Conservation (phyloP, 30 jellyfish, hydroid and myxozoan species). For the Sanderia malayensis region DNA sequence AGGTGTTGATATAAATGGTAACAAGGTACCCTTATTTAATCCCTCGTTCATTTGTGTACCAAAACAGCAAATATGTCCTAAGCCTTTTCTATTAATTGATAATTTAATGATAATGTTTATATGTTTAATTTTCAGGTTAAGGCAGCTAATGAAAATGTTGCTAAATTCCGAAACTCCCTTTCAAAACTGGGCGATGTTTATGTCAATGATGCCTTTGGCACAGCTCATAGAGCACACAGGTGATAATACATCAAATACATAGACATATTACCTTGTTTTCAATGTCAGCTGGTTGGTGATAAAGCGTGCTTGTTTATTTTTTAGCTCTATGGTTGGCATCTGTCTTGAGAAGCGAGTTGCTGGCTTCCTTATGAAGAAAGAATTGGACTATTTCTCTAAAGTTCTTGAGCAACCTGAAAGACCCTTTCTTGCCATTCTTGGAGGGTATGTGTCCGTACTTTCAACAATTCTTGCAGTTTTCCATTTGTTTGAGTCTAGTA, state of each 20-base stretch:
- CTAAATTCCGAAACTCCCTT: conserved; percentile 58
- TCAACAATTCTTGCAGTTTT: background rate
- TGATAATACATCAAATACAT: too few species aligned
- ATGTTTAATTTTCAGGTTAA: too few species aligned
- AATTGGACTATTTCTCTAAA: conserved; percentile 63
- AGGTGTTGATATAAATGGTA: conserved; percentile 91
- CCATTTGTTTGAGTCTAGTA: background rate
- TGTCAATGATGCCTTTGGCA: conserved; percentile 98
- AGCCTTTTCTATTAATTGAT: too few species aligned
- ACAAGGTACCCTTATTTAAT: conserved; percentile 81
- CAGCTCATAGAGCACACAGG: conserved; percentile 96
- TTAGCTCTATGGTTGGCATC: conserved; percentile 96
- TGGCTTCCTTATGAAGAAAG: conserved; percentile 91
- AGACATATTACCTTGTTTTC: too few species aligned
- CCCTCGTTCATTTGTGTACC: too few species aligned
- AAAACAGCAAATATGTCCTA: too few species aligned
- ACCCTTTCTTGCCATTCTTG: conserved; percentile 92
- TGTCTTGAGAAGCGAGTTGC: conserved; percentile 70
- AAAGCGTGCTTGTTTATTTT: too few species aligned
- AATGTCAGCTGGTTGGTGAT: too few species aligned
- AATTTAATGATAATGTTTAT: too few species aligned
- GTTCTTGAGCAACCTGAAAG: conserved; percentile 83
- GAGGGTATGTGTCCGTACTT: conserved; percentile 71
- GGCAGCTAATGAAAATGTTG: conserved; percentile 52
- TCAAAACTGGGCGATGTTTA: conserved; percentile 91